Evolutionary conservation across 2,797 vertebrate genomes (phyloP), one percentile per base, ranked within the genome.

Genomic region (Lithobates pipiens): DNA sequence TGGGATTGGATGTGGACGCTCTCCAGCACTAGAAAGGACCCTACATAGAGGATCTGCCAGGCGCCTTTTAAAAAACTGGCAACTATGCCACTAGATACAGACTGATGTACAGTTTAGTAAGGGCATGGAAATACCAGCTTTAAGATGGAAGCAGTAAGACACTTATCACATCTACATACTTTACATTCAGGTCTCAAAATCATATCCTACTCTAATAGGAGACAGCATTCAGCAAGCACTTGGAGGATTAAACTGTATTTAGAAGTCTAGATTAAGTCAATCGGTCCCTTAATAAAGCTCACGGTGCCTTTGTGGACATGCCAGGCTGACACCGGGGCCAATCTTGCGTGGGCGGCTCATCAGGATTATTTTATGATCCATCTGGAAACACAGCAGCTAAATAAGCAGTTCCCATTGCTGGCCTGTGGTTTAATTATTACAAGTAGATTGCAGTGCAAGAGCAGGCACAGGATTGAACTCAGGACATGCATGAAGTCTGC

Each of bases 361-460:
- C 73, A 89, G 90, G 92, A 93, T 93, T 93, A 93, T 81, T 90
- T 85, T 90, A 91, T 91, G 91, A 92, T 91, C 90, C 90, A 91
- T 91, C 88, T 92, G 91, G 91, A 92, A 29, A 88, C 13, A 57
- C 61, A 83, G 88, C 84, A 90, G 89, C 71, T 80, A 89, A 87
- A 89, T 89, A 88, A 91, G 89, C 85, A 89, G 81, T 89, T 90
- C 79, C 82, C 89, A 61, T 85, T 88, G 88, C 82, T 11, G 29
- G 25, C 74, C 80, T 82, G 88, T 89, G 88, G 23, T 61, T 6
- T 73, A 80, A 84, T 74, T 50, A 54, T 74, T 27, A 67, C 54
- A 65, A 34, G 83, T 50, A 72, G 83, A 13, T 29, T 36, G 54
- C 16, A 50, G 16, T 39, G 54, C 25, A 65, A 25, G 61, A 23